phyloP scores from a whole-genome alignment of 2,113 vertebrate species.

The Forbesichthys agassizii region DNA sequence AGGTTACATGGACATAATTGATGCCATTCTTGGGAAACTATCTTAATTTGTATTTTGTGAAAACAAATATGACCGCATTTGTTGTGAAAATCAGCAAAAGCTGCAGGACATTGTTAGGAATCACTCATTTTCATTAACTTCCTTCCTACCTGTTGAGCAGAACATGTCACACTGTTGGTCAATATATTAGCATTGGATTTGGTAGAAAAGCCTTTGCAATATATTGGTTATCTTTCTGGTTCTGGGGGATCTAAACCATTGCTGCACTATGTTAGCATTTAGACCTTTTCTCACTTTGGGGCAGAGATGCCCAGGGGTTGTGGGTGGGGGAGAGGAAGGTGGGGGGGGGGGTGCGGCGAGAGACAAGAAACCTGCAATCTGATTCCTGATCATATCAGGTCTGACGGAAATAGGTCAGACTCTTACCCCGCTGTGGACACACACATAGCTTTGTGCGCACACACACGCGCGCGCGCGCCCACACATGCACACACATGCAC shows the following conservation, averaged over 20 bases:
- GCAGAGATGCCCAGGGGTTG: conserved; percentile 39
- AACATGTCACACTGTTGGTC: not conserved
- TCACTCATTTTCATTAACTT: conserved; percentile 9
- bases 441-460: conserved; percentile 16
- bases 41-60: too few species aligned
- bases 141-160: conserved; percentile 5
- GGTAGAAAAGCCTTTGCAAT: conserved; percentile 17
- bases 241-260: conserved; percentile 48
- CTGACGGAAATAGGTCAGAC: conserved; percentile 74
- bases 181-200: conserved; percentile 20
- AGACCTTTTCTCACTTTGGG: conserved; percentile 67
- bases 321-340: too few species aligned
- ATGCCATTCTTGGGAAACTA: not conserved
- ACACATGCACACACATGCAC: conserved; percentile 13
- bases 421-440: conserved; percentile 57
- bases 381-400: conserved; percentile 71
- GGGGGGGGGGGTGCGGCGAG: conserved; percentile 24
- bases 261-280: conserved; percentile 62
- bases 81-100: too few species aligned
- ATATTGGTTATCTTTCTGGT: conserved; percentile 41
- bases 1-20: not conserved
- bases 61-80: too few species aligned
- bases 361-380: conserved; percentile 50
- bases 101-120: too few species aligned
- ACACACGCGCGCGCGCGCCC: conserved; percentile 15